These are phyloP conservation scores for Phymorhynchus buccinoides DNA, from an alignment of 1,140 invertebrate species.

Conservation along the genomic window DNA sequence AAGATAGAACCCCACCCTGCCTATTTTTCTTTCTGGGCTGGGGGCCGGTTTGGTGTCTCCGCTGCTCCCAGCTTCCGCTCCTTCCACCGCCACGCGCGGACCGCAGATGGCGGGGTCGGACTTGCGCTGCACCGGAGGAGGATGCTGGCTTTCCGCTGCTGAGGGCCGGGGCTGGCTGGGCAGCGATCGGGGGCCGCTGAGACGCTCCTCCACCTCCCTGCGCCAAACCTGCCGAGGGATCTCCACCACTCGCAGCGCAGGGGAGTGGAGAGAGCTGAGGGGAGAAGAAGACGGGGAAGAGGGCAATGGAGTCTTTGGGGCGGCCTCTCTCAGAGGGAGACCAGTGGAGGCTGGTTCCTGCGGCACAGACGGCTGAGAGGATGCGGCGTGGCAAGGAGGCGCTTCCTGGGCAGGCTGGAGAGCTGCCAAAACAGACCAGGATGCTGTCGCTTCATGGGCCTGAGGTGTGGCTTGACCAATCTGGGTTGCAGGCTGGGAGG, in stretches of 20 bases:
- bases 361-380: too few relatives aligned
- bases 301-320: background rate
- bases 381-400: background rate
- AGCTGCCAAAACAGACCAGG: background rate
- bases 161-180: background rate
- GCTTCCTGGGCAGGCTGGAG: background rate
- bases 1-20: background rate
- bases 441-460: too few relatives aligned
- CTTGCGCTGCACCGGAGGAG: constrained; percentile 1
- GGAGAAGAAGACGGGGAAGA: background rate
- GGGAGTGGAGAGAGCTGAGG: too few relatives aligned
- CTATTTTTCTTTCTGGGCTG: background rate
- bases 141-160: background rate
- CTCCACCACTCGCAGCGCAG: background rate
- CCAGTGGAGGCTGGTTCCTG: background rate
- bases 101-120: background rate
- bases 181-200: background rate
- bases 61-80: background rate
- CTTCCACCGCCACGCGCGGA: background rate
- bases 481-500: too few relatives aligned
- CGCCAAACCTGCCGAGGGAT: background rate
- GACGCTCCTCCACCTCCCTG: background rate
- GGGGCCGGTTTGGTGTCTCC: background rate
- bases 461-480: too few relatives aligned
- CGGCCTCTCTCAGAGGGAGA: background rate